Conservation (phyloP, 2,888 invertebrate species). For the Prenolepis imparis region DNA sequence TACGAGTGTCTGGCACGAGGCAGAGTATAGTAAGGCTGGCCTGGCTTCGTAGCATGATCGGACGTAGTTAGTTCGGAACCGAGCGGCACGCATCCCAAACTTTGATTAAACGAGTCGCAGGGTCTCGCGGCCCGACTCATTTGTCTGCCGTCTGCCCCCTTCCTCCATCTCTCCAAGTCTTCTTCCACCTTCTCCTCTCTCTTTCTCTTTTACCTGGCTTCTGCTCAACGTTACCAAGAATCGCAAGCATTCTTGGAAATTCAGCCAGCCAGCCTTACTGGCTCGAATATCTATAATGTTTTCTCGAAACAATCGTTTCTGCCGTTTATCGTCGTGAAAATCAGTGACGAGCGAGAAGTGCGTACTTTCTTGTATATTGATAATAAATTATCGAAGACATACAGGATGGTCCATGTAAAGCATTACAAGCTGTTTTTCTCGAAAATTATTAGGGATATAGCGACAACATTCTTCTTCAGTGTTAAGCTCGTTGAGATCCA, state of each 20-base stretch:
- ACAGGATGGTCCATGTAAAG: neutral
- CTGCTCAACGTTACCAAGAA: constrained; percentile 69
- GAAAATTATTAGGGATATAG: neutral
- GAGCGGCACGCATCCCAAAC: constrained; percentile 82
- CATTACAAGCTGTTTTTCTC: neutral
- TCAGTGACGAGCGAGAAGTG: constrained; percentile 2
- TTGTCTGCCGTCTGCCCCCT: constrained; percentile 75
- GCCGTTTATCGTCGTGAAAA: constrained; percentile 3
- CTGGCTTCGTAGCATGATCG: constrained; percentile 80
- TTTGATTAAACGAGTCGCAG: constrained; percentile 83
- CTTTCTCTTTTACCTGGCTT: constrained; percentile 41
- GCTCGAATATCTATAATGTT: constrained; percentile 31
- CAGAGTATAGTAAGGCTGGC: constrained; percentile 44
- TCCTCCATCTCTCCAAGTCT: constrained; percentile 63
- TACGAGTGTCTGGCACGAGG: constrained; percentile 54
- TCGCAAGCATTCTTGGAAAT: constrained; percentile 50
- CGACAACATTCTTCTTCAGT: neutral
- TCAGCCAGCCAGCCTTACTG: constrained; percentile 7
- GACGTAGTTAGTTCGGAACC: constrained; percentile 81
- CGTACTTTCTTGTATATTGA: neutral
- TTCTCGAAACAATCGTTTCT: constrained; percentile 30
- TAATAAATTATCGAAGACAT: neutral
- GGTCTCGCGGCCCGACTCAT: constrained; percentile 75
- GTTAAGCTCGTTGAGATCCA: neutral
- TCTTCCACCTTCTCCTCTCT: constrained; percentile 65